Percentiles rank a stretch among this genome's conserved stretches.
These are phyloP conservation scores for Drosophila suboccidentalis DNA, from an alignment of 2,888 invertebrate genomes.

Conservation along the genomic window DNA sequence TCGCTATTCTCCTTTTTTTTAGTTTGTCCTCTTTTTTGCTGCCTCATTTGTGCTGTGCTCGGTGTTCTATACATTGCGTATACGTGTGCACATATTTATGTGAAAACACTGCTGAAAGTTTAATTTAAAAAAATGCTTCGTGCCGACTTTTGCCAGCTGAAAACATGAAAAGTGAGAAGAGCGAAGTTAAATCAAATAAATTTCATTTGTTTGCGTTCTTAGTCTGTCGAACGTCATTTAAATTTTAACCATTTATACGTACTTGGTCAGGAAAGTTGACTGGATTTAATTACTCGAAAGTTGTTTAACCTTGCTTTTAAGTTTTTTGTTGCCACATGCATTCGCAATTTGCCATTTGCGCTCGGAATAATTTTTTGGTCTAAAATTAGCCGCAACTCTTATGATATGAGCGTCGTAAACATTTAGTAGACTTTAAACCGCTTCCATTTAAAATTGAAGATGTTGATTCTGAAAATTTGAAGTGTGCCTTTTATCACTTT, in stretches of 20 bases:
- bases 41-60: constrained; percentile 8
- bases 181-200: constrained; percentile 55
- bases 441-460: constrained; percentile 38
- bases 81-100: constrained; percentile 58
- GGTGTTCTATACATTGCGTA: constrained; percentile 10
- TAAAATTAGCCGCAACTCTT: constrained; percentile 27
- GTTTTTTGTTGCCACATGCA: constrained; percentile 23
- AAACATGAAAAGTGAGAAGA: background rate
- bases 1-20: constrained; percentile 21
- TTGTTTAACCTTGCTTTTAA: constrained; percentile 20
- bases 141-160: constrained; percentile 25
- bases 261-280: background rate
- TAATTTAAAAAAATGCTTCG: constrained; percentile 52
- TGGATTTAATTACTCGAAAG: constrained; percentile 38
- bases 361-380: background rate
- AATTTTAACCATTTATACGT: constrained; percentile 27
- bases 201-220: constrained; percentile 33
- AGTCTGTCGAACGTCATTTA: constrained; percentile 25
- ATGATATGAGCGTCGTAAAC: constrained; percentile 1
- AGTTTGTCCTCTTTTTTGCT: constrained; percentile 3
- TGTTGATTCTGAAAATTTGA: constrained; percentile 1
- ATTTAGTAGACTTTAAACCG: constrained; percentile 22
- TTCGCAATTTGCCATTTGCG: background rate
- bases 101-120: constrained; percentile 59
- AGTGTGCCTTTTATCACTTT: constrained; percentile 37